Evolutionary conservation across 2,888 invertebrate genomes (phyloP).

Genomic region (Drosophila mettleri): DNA sequence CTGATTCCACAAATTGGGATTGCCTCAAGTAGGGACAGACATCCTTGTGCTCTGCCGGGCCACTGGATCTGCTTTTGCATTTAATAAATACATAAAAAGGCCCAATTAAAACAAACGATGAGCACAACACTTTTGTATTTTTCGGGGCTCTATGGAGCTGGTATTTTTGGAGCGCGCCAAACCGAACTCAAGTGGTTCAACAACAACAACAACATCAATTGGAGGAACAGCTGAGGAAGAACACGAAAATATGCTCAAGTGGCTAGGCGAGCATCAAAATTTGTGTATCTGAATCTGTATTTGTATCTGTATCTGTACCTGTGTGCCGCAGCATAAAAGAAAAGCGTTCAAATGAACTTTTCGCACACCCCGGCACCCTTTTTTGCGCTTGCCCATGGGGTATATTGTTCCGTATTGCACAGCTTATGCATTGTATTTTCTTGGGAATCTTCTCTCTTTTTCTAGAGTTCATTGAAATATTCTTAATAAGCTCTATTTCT

Average conservation of each 20-base stretch:
- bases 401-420: not conserved
- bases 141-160: constrained; percentile 28
- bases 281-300: constrained; percentile 68
- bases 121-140: constrained; percentile 39
- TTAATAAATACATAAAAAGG: constrained; percentile 68
- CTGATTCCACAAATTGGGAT: constrained; percentile 20
- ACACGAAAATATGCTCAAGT: constrained; percentile 67
- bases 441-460: not conserved
- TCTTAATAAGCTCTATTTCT: not conserved
- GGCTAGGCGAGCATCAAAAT: constrained; percentile 56
- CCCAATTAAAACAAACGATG: constrained; percentile 73
- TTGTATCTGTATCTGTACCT: constrained; percentile 60
- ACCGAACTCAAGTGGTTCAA: constrained; percentile 58
- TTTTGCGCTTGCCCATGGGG: not conserved
- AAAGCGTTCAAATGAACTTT: constrained; percentile 79
- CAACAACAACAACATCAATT: constrained; percentile 29
- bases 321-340: constrained; percentile 62
- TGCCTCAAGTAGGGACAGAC: constrained; percentile 30
- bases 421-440: not conserved
- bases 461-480: not conserved
- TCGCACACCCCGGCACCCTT: constrained; percentile 22
- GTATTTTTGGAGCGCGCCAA: constrained; percentile 58
- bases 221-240: constrained; percentile 20
- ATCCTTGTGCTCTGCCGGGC: not conserved
- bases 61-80: constrained; percentile 55